Evolutionary conservation across 2,113 vertebrate genomes (phyloP).

Genomic region (Climacteris rufus): DNA sequence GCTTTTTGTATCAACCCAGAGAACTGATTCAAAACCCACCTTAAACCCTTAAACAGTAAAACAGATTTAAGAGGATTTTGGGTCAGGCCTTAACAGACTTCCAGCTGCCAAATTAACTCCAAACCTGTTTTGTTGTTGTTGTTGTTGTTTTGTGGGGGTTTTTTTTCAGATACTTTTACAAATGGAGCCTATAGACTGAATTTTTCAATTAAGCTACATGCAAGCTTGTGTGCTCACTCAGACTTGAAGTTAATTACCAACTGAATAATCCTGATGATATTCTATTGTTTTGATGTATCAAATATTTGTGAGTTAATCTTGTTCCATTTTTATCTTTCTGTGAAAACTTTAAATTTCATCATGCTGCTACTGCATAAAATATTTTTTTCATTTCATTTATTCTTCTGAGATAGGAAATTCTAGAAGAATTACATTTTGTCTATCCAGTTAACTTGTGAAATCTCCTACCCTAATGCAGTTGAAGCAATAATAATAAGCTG

Average conservation of each 20-base stretch:
- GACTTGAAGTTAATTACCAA: background rate
- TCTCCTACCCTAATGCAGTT: background rate
- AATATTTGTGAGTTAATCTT: background rate
- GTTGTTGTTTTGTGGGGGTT: too few species aligned
- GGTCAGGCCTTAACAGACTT: background rate
- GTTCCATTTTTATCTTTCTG: background rate
- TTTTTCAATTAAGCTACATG: background rate
- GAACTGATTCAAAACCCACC: background rate
- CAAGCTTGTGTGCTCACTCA: background rate
- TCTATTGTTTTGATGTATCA: background rate
- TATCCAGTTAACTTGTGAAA: background rate
- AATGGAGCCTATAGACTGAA: background rate
- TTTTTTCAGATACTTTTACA: background rate
- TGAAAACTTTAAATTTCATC: background rate
- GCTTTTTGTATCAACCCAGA: background rate
- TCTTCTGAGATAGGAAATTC: background rate
- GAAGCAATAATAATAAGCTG: background rate
- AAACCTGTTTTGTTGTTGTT: too few species aligned
- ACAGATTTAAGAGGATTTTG: background rate
- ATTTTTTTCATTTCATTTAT: background rate
- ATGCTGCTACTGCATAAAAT: background rate
- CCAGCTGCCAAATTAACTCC: background rate
- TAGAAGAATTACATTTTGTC: background rate
- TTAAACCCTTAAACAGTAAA: background rate
- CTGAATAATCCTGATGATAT: background rate